Conservation (phyloP, 2,113 vertebrate genomes). For the Semicossyphus pulcher region DNA sequence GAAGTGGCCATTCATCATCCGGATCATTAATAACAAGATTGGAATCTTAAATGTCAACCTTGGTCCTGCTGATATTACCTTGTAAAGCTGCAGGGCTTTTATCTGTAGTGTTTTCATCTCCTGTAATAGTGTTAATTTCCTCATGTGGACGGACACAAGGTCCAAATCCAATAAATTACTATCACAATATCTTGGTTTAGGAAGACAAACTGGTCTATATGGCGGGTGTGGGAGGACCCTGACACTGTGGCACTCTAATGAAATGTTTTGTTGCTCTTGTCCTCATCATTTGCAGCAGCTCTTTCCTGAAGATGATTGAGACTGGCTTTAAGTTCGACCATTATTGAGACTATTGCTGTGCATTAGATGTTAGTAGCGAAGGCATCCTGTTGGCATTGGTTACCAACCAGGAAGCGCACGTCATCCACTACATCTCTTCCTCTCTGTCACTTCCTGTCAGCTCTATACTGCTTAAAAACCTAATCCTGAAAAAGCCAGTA, state of each 20-base stretch:
- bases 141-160: constrained; percentile 26
- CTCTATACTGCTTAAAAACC: background rate
- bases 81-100: constrained; percentile 23
- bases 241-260: background rate
- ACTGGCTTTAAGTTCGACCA: background rate
- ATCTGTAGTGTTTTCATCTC: constrained; percentile 40
- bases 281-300: background rate
- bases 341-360: background rate
- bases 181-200: background rate
- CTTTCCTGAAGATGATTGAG: background rate
- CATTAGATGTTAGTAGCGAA: background rate
- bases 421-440: background rate
- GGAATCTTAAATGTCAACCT: constrained; percentile 60
- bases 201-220: constrained; percentile 5
- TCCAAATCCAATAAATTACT: constrained; percentile 38
- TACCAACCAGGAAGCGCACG: background rate
- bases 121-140: constrained; percentile 50
- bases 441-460: background rate
- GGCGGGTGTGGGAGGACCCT: background rate
- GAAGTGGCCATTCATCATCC: constrained; percentile 51
- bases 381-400: background rate
- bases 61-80: constrained; percentile 29
- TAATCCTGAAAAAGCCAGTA: no score
- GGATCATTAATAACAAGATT: constrained; percentile 55
- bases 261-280: background rate